Evolutionary conservation across 2,113 vertebrate species (phyloP), one percentile per base, ranked within the genome.

Genomic region (Heloderma charlesbogerti): DNA sequence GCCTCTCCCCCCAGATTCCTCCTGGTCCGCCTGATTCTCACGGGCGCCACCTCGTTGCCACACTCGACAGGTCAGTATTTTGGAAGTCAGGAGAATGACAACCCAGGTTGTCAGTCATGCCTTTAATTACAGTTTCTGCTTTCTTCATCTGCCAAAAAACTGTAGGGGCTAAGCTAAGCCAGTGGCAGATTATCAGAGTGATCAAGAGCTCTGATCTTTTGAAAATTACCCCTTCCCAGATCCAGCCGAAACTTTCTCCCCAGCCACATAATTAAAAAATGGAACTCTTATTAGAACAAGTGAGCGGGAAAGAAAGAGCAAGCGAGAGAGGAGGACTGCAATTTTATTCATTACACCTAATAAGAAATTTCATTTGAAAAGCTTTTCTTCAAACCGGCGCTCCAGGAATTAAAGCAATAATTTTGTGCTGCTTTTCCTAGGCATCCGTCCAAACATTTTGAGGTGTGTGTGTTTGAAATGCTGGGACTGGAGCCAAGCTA

Each of bases 311-410:
- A 81, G 60, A 15, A 12, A 27, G 37, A 43, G 16, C 1, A 18
- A 77, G n/a, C 4, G 43, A 22, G 45, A 72, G 87, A 31, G 25
- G 3, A 82, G 29, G 66, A 45, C 25, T 69, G 79, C 88, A 13
- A 82, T 89, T 89, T 72, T n/a, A 89, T 57, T 57, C 88, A 89
- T 88, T 88, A 69, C 4, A 25, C 43, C 6, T 1, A n/a, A n/a
- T 37, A 71, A 82, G 45, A 57, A 57, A 54, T 82, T 37, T 72
- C 66, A 12, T 40, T 81, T 89, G 78, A 37, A 71, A 88, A 71
- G n/a, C 34, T 82, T 81, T 54, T 34, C 34, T 81, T 6, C 22
- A 6, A 34, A 2, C 63, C 20, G 45, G 66, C 13, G n/a, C 66
- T 54, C 67, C 2, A 48, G 40, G 67, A 89, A 72, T 89, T 89